These are phyloP conservation scores for Mixornis gularis DNA, from an alignment of 2,113 vertebrate genomes.

Conservation along the genomic window DNA sequence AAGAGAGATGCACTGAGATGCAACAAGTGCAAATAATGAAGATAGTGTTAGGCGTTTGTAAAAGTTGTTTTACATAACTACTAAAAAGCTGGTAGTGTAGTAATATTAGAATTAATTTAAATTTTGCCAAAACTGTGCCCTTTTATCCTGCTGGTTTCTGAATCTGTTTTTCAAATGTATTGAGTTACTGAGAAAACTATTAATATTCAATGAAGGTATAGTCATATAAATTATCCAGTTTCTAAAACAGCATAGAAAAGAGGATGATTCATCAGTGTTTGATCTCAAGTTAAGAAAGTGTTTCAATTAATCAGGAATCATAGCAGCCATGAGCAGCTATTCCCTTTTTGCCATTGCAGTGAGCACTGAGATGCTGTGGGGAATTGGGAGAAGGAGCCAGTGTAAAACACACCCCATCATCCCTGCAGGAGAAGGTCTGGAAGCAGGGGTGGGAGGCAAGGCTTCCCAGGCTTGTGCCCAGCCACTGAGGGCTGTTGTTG, in stretches of 20 bases:
- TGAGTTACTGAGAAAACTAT: background rate
- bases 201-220: conserved; percentile 3
- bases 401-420: background rate
- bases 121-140: background rate
- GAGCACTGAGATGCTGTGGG: background rate
- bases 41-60: background rate
- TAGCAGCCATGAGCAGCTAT: background rate
- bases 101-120: background rate
- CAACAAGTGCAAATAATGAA: background rate
- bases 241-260: background rate
- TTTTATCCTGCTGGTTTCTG: background rate
- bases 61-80: background rate
- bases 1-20: background rate
- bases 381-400: background rate
- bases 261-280: conserved; percentile 22
- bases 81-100: background rate
- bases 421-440: background rate
- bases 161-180: background rate
- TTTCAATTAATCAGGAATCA: background rate
- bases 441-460: background rate
- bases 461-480: background rate
- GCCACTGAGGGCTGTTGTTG: background rate
- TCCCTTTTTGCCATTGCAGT: background rate
- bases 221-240: conserved; percentile 5
- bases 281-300: background rate